phyloP scores from a whole-genome alignment of 2,797 vertebrate species.

The Tinamus major region DNA sequence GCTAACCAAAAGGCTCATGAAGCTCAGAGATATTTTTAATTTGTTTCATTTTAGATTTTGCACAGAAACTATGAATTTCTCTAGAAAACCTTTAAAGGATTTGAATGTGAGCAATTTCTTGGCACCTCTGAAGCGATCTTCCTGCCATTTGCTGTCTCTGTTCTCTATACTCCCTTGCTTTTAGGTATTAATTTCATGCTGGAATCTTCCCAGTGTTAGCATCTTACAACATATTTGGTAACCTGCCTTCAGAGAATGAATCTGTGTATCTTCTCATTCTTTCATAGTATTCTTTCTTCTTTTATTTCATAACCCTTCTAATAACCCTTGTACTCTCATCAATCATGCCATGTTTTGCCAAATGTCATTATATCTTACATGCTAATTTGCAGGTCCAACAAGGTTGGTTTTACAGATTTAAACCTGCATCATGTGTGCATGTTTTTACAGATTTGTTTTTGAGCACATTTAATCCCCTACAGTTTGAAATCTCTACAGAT shows the following conservation, averaged over 20 bases:
- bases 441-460: background rate
- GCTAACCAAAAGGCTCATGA: background rate
- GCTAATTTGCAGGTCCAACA: background rate
- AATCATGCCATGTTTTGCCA: background rate
- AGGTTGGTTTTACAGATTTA: background rate
- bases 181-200: background rate
- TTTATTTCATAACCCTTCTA: background rate
- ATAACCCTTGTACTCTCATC: background rate
- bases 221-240: background rate
- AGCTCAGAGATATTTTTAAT: background rate
- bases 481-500: background rate
- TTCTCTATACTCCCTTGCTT: background rate
- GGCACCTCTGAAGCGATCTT: background rate
- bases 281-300: background rate
- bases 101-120: background rate
- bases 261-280: background rate
- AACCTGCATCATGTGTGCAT: accelerated
- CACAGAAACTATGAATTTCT: background rate
- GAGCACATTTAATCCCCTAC: background rate
- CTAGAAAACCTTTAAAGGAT: background rate
- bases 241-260: background rate
- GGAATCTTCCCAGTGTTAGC: background rate
- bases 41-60: background rate
- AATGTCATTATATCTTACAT: background rate
- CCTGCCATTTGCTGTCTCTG: background rate